Evolutionary conservation across 2,888 invertebrate species (phyloP).

Genomic region (Drosophila ustulata): DNA sequence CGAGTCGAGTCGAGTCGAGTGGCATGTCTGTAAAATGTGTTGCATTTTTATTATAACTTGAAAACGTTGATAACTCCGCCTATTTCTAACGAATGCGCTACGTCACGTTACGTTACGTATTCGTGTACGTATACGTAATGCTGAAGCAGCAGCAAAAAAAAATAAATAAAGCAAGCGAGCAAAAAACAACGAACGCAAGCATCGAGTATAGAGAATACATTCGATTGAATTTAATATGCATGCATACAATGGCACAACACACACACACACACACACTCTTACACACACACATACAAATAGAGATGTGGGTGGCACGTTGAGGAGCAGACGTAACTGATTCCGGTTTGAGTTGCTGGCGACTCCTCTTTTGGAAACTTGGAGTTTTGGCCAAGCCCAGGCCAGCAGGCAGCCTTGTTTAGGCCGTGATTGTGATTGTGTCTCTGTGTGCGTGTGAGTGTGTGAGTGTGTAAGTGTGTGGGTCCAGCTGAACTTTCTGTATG

Average conservation of each 20-base stretch:
- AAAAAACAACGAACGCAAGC: slow-evolving; percentile 27
- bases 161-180: not conserved
- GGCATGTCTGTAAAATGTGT: slow-evolving; percentile 80
- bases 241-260: slow-evolving; percentile 77
- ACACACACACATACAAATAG: slow-evolving; percentile 20
- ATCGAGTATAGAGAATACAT: slow-evolving; percentile 80
- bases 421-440: slow-evolving; percentile 39
- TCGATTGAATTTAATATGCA: slow-evolving; percentile 84
- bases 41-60: slow-evolving; percentile 84
- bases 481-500: slow-evolving; percentile 33
- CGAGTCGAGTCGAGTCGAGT: too few species aligned
- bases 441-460: not conserved
- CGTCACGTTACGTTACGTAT: slow-evolving; percentile 64
- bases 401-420: slow-evolving; percentile 52
- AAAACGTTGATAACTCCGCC: slow-evolving; percentile 84
- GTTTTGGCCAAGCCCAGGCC: slow-evolving; percentile 27
- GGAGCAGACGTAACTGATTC: slow-evolving; percentile 21
- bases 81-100: slow-evolving; percentile 80
- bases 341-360: slow-evolving; percentile 22
- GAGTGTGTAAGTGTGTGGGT: slow-evolving; percentile 35
- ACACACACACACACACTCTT: slow-evolving; percentile 36
- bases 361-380: slow-evolving; percentile 12
- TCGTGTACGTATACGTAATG: slow-evolving; percentile 61
- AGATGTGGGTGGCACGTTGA: slow-evolving; percentile 6
- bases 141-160: slow-evolving; percentile 33